Evolutionary conservation across 2,888 invertebrate species (phyloP).

Genomic region (Harpagoxenus sublaevis): DNA sequence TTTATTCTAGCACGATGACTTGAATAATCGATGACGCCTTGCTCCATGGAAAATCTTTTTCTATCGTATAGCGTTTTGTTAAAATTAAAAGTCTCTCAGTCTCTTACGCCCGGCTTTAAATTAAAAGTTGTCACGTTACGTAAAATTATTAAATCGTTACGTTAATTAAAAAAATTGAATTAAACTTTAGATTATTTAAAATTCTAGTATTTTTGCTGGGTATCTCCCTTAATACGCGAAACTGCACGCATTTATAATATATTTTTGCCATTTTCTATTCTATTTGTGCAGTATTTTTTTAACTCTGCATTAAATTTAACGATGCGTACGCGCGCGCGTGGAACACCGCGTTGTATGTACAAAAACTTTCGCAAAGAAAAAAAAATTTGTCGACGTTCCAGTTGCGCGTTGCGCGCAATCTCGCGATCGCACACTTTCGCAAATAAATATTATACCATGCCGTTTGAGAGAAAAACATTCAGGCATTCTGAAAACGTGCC

Average conservation of each 20-base stretch:
- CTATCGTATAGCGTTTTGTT: not conserved
- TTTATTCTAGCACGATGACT: slow-evolving; percentile 8
- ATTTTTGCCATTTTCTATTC: slow-evolving; percentile 26
- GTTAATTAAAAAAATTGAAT: slow-evolving; percentile 12
- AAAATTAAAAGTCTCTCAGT: not conserved
- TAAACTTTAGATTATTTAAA: not conserved
- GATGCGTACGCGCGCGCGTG: not conserved
- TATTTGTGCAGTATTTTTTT: slow-evolving; percentile 23
- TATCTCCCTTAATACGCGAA: not conserved
- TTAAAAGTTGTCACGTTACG: not conserved
- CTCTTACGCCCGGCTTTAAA: not conserved
- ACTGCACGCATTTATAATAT: not conserved
- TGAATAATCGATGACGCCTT: not conserved
- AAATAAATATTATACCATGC: slow-evolving; percentile 43
- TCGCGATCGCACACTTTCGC: slow-evolving; percentile 38
- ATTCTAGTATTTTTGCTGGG: not conserved
- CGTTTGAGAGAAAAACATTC: slow-evolving; percentile 19
- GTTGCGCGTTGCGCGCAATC: slow-evolving; percentile 28
- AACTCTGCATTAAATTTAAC: slow-evolving; percentile 21
- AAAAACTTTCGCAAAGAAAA: slow-evolving; percentile 15
- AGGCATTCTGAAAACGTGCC: not conserved
- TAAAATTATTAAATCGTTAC: slow-evolving; percentile 26
- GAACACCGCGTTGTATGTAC: not conserved
- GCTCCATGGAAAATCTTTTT: not conserved
- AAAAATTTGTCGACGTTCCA: slow-evolving; percentile 21